A percentile compares a stretch with the other conserved stretches of the same genome.
Evolutionary conservation across 2,888 invertebrate species (phyloP).

Genomic region (Aromia moschata): DNA sequence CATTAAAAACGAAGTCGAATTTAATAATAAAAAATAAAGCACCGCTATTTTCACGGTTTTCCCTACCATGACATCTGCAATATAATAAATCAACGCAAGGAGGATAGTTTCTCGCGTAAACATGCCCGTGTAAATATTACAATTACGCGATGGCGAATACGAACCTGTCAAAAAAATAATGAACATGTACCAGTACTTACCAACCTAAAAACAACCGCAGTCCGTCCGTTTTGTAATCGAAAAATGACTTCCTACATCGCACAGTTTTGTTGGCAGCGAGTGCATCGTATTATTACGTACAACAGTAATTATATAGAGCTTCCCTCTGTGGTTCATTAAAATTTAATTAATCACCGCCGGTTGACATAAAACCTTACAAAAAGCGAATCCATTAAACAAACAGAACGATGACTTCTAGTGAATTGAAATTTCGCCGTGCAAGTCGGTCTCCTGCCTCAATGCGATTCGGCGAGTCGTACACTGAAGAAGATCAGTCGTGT

Average conservation of each 20-base stretch:
- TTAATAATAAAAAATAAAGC: too few species aligned
- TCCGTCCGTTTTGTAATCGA: conserved; percentile 3
- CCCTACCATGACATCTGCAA: too few species aligned
- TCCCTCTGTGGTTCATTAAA: conserved; percentile 7
- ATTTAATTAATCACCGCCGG: conserved; percentile 8
- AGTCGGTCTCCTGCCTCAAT: background rate
- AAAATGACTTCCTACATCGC: conserved; percentile 7
- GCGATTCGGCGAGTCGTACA: background rate
- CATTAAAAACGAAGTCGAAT: too few species aligned
- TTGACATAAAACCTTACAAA: conserved; percentile 11
- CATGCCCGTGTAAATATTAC: too few species aligned
- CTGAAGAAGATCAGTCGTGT: too few species aligned
- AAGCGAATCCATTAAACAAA: conserved; percentile 16
- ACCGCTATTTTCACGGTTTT: too few species aligned
- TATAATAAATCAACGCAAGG: too few species aligned
- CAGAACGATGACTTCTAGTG: conserved; percentile 14
- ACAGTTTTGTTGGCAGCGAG: background rate
- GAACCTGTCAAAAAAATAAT: too few species aligned
- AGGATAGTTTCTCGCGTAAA: too few species aligned
- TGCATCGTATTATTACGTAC: conserved; percentile 10
- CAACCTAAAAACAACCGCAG: too few species aligned
- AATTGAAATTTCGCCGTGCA: background rate
- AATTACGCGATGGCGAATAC: too few species aligned
- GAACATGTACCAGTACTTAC: too few species aligned
- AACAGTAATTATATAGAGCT: conserved; percentile 10